Evolutionary conservation across 2,797 vertebrate genomes (phyloP).

Genomic region (Artibeus jamaicensis): DNA sequence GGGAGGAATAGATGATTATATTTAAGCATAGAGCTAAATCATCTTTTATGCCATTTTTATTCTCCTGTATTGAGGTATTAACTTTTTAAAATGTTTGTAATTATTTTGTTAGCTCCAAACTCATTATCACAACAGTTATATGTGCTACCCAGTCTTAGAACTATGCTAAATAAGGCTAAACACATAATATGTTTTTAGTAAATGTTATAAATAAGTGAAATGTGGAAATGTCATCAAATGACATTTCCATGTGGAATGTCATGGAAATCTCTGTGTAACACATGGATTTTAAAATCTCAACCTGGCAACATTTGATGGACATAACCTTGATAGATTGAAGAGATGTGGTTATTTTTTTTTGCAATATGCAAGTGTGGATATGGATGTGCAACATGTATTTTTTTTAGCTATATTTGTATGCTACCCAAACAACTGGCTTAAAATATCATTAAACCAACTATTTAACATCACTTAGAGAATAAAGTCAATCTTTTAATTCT

Average conservation of each 20-base stretch:
- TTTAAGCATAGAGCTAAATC: not conserved
- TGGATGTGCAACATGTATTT: not conserved
- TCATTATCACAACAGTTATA: not conserved
- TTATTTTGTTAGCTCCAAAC: not conserved
- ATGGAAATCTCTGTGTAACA: not conserved
- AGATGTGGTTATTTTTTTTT: not conserved
- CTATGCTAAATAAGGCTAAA: not conserved
- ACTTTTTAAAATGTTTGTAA: not conserved
- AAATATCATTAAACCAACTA: not conserved
- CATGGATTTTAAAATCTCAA: not conserved
- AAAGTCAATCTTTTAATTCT: not conserved
- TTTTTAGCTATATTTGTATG: not conserved
- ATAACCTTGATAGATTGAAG: not conserved
- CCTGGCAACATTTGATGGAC: not conserved
- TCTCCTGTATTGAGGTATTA: not conserved
- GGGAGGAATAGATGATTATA: not conserved
- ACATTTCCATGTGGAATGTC: too few species aligned
- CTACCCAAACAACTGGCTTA: not conserved
- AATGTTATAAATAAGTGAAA: not conserved
- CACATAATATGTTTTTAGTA: not conserved
- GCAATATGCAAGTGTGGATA: not conserved
- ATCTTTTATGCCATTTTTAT: not conserved
- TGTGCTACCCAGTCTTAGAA: not conserved
- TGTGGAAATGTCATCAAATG: not conserved
- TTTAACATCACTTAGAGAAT: not conserved